A percentile compares a stretch with the other conserved stretches of the same genome.
phyloP scores from a whole-genome alignment of 1,140 invertebrate genomes.

The Lepidurus apus region DNA sequence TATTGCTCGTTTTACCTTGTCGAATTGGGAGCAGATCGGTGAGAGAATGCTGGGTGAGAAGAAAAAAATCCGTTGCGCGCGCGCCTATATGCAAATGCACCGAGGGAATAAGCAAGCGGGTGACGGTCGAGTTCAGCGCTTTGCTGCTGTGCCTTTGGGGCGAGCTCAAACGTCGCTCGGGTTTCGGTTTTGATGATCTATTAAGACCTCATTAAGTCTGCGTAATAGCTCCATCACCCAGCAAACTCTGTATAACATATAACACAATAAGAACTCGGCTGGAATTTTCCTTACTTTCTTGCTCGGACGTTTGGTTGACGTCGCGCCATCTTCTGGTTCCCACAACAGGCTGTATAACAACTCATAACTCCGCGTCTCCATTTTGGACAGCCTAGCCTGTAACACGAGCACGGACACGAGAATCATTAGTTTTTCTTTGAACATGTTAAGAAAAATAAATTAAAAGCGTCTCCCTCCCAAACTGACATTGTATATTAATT shows the following conservation, averaged over 20 bases:
- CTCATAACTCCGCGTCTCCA: background rate
- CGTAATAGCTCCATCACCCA: background rate
- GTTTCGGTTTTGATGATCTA: background rate
- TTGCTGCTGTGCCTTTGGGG: background rate
- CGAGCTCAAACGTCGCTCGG: background rate
- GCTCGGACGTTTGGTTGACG: background rate
- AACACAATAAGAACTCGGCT: background rate
- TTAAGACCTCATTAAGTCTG: background rate
- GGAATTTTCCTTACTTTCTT: background rate
- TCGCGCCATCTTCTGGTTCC: background rate
- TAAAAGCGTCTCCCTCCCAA: no score
- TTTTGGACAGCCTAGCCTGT: background rate
- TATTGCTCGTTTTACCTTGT: constrained; percentile 11
- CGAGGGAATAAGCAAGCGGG: background rate
- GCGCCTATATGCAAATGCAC: constrained; percentile 15
- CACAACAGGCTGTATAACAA: background rate
- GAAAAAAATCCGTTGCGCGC: background rate
- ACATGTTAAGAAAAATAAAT: no score
- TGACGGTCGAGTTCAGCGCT: background rate
- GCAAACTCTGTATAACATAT: background rate
- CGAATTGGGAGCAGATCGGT: background rate
- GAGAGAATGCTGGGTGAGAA: background rate
- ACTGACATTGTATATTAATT: no score
- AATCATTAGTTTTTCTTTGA: constrained; percentile 14
- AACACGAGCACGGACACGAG: no score